These are phyloP conservation scores for Myotis planiceps DNA, from an alignment of 2,797 vertebrate genomes.

Conservation along the genomic window DNA sequence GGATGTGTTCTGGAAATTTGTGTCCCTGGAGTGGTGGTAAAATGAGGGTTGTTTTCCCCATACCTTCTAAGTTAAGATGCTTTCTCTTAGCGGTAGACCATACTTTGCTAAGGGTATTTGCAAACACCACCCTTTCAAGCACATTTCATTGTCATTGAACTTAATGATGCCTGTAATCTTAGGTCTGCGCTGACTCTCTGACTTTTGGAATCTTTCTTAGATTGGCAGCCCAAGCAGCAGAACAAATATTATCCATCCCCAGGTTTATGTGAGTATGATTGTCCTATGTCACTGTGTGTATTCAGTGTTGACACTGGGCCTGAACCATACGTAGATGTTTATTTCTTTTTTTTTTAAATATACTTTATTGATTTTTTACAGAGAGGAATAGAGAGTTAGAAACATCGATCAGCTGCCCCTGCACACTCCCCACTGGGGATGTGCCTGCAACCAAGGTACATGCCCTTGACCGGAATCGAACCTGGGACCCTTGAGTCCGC, in stretches of 20 bases:
- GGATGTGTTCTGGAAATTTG: not conserved
- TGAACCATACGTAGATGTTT: not conserved
- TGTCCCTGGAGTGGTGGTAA: not conserved
- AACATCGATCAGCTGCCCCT: too few species aligned
- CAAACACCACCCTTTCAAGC: not conserved
- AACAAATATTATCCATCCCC: constrained; percentile 98
- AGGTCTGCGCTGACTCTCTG: constrained; percentile 26
- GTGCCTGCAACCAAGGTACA: too few species aligned
- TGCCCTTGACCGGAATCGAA: too few species aligned
- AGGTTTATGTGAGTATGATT: constrained; percentile 95
- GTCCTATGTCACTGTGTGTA: constrained; percentile 29
- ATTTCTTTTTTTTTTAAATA: not conserved
- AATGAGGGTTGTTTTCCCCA: not conserved
- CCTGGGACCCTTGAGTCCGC: too few species aligned
- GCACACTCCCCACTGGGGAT: too few species aligned
- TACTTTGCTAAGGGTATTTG: not conserved
- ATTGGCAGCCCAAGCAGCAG: constrained; percentile 96
- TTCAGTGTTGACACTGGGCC: rapidly evolving
- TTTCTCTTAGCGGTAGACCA: not conserved
- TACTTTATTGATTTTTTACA: too few species aligned
- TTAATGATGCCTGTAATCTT: not conserved
- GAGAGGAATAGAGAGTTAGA: too few species aligned
- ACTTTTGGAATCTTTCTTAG: constrained; percentile 85
- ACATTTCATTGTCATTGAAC: not conserved
- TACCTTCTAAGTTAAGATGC: not conserved